Percentiles rank a stretch among this genome's conserved stretches.
These are phyloP conservation scores for Tylochromis polylepis DNA, from an alignment of 2,113 vertebrate species.

Conservation along the genomic window DNA sequence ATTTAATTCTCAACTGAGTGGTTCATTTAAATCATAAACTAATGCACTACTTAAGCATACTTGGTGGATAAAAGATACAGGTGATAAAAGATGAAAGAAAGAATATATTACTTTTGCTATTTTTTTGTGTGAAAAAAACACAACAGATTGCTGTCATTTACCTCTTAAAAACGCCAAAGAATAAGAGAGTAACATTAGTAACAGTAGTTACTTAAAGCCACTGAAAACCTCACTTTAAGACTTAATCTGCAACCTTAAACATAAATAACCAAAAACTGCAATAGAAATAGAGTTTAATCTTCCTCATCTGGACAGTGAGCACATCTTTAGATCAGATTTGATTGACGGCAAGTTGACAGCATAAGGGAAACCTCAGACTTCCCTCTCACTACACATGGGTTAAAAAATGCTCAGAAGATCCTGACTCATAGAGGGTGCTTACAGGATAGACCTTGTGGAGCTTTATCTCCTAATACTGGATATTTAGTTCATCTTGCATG, in stretches of 20 bases:
- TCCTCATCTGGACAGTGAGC: neutral
- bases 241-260: neutral
- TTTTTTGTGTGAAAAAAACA: too few relatives aligned
- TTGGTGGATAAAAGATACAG: neutral
- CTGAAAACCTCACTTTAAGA: neutral
- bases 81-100: neutral
- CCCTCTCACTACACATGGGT: accelerated
- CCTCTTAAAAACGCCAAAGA: neutral
- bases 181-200: neutral
- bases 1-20: neutral
- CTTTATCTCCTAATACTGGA: neutral
- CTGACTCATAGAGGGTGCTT: neutral
- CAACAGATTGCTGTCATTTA: too few relatives aligned
- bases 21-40: neutral
- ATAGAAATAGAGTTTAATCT: neutral
- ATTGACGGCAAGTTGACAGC: neutral
- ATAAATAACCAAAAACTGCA: neutral
- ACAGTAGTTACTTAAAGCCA: neutral
- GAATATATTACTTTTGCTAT: neutral
- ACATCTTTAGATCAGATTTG: neutral
- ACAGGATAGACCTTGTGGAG: neutral
- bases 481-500: neutral
- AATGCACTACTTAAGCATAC: neutral
- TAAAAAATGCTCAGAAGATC: neutral
- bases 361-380: neutral